Base-by-base conservation (phyloP, 2,888 invertebrate genomes). In the Antheraea assamensis region DNA sequence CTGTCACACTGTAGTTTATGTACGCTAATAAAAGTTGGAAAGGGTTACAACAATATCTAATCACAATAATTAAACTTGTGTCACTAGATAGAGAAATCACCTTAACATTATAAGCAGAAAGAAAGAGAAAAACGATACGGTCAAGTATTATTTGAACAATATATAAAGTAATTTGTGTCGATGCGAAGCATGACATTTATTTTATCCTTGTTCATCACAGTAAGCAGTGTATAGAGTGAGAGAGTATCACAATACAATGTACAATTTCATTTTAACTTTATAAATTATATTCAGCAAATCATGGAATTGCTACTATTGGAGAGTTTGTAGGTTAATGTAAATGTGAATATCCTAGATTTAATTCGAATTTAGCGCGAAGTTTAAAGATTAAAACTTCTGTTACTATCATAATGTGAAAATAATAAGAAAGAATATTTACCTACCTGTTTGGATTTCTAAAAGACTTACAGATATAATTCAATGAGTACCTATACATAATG, bases 111-210 rank as follows among this genome's bases (percentile, higher is more conserved):
- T 27, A 30, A 1, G 24, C 24, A 15, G 58, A 2, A 15, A 64
- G 61, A 64, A 64, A 64, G 61, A 64, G 61, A 64, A 64, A 64
- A 42, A 58, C 58, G 10, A 64, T 30, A 64, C 15, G 15, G 10
- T 64, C 17, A 64, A 64, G 27, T 64, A 30, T 64, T 64, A 64
- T 30, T 30, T 30, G 17, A 15, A 30, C 21, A 58, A 58, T n/a
- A 30, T 27, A 27, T 27, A 27, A 17, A 64, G 27, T 64, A 64
- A 17, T 30, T 30, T 64, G 17, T 3, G 5, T 64, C 17, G 17
- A 19, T 64, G 61, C 61, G 30, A 30, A 64, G 30, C 30, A 64
- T 30, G 30, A 30, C 30, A 30, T 30, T 64, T 64, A 68, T 35
- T 21, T 35, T 21, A 21, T 68, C 68, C n/a, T 68, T 68, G 68